Evolutionary conservation across 2,888 invertebrate genomes (phyloP).

Genomic region (Seladonia tumulorum): DNA sequence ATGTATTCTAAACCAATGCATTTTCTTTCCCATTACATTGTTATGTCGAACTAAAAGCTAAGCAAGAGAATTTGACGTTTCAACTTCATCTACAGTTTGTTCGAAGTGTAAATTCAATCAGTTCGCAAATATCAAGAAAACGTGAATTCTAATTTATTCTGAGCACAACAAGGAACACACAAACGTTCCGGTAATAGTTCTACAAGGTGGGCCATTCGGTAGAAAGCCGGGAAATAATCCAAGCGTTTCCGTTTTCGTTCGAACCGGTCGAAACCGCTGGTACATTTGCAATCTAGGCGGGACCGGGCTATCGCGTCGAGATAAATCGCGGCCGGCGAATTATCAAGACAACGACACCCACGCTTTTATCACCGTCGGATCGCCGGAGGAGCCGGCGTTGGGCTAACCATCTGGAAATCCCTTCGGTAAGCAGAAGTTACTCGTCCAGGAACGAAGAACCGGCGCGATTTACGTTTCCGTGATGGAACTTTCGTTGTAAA

Average conservation of each 20-base stretch:
- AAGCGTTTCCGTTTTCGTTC: slow-evolving; percentile 2
- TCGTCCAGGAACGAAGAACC: neutral
- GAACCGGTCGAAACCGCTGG: neutral
- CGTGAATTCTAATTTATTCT: neutral
- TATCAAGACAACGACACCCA: neutral
- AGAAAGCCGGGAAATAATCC: neutral
- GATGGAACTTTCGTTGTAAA: slow-evolving; percentile 24
- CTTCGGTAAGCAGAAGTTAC: slow-evolving; percentile 19
- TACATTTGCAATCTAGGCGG: neutral
- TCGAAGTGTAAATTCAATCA: neutral
- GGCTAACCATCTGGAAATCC: slow-evolving; percentile 7
- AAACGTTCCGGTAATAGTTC: neutral
- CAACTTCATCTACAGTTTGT: neutral
- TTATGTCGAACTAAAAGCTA: too few relatives aligned
- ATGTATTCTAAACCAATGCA: too few relatives aligned
- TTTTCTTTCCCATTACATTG: too few relatives aligned
- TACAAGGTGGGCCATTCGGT: too few relatives aligned
- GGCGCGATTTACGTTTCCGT: neutral
- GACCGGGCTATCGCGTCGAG: neutral
- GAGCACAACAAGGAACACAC: neutral
- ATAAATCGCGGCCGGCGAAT: neutral
- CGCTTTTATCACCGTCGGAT: slow-evolving; percentile 3
- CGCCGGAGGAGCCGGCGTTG: neutral
- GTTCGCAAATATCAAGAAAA: neutral
- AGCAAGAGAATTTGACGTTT: neutral